Base-by-base conservation (phyloP, 2,113 vertebrate genomes). In the Scomber colias region DNA sequence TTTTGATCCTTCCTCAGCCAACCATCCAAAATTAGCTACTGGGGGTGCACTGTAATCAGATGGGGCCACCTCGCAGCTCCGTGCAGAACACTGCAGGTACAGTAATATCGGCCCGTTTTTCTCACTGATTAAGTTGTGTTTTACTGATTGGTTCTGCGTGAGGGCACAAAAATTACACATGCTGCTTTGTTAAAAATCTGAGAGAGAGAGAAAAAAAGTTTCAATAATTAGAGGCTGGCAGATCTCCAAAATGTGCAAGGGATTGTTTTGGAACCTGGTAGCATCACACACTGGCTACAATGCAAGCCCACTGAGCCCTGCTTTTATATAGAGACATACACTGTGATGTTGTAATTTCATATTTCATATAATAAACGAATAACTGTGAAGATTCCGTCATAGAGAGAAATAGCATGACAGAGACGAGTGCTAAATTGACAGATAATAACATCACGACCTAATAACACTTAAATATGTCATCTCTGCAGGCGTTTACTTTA, bases 201-300 rank as follows among this genome's bases (percentile, higher is more conserved):
- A 61, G 21, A 48, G 13, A 40, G 35, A 40, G 17, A 15, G 15
- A 27, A 56, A 50, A 14, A 40, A 15, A 11, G 35, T 44, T 54
- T 67, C 70, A 77, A 79, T 89, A 90, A 83, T 76, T 84, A 79
- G 55, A 68, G 35, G 35, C n/a, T 84, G 80, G 77, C 67, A 84
- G 55, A 67, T 46, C 66, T 81, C 74, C 80, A 83, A 51, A 45
- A 75, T 55, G 31, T 64, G 1, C 48, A 49, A 2, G 16, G 24
- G 30, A 44, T 53, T 44, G 44, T 55, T 48, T 53, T 46, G 16
- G 13, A 70, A 48, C 72, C 68, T 35, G 21, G 3, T 8, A 40
- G 45, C 56, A 31, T 51, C 19, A 51, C 9, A 40, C 11, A 30
- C 17, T 6, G 45, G 14, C n/a, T 40, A 4, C 19, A 73, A 17